These are phyloP conservation scores for Pararge aegeria DNA, from an alignment of 1,140 invertebrate species.

Conservation along the genomic window DNA sequence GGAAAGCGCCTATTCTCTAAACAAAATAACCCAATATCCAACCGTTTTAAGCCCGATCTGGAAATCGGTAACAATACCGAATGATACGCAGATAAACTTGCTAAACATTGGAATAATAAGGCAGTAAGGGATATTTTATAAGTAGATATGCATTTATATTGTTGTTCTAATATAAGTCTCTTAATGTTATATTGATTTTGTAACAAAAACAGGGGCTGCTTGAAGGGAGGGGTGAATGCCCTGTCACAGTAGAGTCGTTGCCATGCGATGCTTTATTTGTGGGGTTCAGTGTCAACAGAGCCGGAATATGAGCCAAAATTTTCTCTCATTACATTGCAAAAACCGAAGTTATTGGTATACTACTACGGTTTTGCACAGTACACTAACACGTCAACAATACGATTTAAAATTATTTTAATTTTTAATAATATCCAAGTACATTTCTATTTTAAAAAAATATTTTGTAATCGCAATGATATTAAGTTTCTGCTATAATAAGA, in stretches of 20 bases:
- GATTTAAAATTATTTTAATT: too few relatives aligned
- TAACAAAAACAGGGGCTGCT: slow-evolving; percentile 66
- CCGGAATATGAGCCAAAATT: not conserved
- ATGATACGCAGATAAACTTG: too few relatives aligned
- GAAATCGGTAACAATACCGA: too few relatives aligned
- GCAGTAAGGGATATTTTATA: too few relatives aligned
- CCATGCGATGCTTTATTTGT: not conserved
- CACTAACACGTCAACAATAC: too few relatives aligned
- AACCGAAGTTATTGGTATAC: not conserved
- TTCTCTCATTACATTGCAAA: not conserved
- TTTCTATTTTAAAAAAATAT: too few relatives aligned
- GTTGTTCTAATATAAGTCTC: not conserved
- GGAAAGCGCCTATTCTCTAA: too few relatives aligned
- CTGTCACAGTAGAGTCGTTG: slow-evolving; percentile 15
- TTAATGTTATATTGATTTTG: slow-evolving; percentile 70
- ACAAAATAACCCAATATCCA: too few relatives aligned
- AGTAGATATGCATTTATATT: not conserved
- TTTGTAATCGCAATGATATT: not conserved
- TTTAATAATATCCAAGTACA: too few relatives aligned
- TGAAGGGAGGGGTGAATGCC: slow-evolving; percentile 60
- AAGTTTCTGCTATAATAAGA: not conserved
- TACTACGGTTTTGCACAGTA: too few relatives aligned
- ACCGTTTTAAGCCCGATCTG: too few relatives aligned
- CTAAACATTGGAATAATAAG: too few relatives aligned
- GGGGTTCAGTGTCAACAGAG: not conserved